Evolutionary conservation across 2,113 vertebrate genomes (phyloP).

Genomic region (Sclerurus mexicanus): DNA sequence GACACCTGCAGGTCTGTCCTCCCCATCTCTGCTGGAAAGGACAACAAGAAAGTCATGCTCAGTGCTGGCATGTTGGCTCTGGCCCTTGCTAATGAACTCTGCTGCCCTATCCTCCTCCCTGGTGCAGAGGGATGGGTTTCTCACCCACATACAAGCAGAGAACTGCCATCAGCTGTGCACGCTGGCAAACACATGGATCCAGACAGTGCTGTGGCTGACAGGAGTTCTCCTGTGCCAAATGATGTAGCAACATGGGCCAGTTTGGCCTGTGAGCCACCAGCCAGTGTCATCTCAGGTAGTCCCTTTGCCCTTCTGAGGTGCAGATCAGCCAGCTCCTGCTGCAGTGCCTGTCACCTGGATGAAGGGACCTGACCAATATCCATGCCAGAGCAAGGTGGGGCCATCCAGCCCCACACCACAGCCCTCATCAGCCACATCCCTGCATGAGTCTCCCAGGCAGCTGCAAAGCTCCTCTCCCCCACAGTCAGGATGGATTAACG

Average conservation of each 20-base stretch:
- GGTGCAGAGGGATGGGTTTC: background rate
- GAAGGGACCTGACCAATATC: background rate
- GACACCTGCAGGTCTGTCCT: background rate
- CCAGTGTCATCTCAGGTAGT: background rate
- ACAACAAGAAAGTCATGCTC: background rate
- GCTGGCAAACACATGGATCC: background rate
- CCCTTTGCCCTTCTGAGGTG: background rate
- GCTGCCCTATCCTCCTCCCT: background rate
- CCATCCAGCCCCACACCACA: background rate
- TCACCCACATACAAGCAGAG: background rate
- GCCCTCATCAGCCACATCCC: background rate
- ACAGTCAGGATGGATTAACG: background rate
- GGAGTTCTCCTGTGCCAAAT: background rate
- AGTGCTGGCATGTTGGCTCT: background rate
- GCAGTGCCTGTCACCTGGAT: accelerated
- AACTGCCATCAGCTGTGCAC: background rate
- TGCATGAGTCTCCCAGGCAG: background rate
- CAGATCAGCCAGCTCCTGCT: background rate
- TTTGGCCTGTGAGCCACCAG: background rate
- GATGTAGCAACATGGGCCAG: accelerated
- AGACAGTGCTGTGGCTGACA: background rate
- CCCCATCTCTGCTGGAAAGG: background rate
- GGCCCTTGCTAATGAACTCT: background rate
- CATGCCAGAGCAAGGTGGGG: background rate
- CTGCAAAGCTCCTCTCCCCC: background rate